phyloP scores from a whole-genome alignment of 1,140 invertebrate species.

The Parapsyche elsis region DNA sequence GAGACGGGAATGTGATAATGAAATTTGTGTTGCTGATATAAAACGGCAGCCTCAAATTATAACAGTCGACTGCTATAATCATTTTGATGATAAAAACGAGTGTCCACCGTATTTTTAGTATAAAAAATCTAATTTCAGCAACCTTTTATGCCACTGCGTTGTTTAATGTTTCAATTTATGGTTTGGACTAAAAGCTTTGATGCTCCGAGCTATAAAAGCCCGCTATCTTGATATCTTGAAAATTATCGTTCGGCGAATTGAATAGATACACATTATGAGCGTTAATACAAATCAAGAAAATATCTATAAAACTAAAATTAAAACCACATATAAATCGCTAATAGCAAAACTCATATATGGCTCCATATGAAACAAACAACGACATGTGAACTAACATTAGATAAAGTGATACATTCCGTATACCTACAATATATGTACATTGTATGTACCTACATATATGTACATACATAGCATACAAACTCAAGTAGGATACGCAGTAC shows the following conservation, averaged over 20 bases:
- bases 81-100: constrained; percentile 28
- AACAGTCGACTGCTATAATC: constrained; percentile 23
- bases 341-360: no score
- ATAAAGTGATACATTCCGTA: no score
- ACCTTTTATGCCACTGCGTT: background rate
- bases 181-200: constrained; percentile 13
- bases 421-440: no score
- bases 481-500: no score
- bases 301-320: no score
- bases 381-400: no score
- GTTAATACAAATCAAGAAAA: no score
- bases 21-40: constrained; percentile 29
- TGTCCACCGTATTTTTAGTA: constrained; percentile 11
- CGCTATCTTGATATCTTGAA: background rate
- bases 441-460: no score
- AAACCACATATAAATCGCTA: no score
- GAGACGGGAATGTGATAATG: constrained; percentile 16
- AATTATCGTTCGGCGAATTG: background rate
- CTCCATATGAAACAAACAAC: no score
- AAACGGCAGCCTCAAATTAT: constrained; percentile 27
- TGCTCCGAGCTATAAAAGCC: background rate
- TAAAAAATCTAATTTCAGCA: constrained; percentile 22
- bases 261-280: background rate
- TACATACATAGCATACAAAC: no score
- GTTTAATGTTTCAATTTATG: constrained; percentile 11